Evolutionary conservation across 2,113 vertebrate species (phyloP).

Genomic region (Isichthys henryi): DNA sequence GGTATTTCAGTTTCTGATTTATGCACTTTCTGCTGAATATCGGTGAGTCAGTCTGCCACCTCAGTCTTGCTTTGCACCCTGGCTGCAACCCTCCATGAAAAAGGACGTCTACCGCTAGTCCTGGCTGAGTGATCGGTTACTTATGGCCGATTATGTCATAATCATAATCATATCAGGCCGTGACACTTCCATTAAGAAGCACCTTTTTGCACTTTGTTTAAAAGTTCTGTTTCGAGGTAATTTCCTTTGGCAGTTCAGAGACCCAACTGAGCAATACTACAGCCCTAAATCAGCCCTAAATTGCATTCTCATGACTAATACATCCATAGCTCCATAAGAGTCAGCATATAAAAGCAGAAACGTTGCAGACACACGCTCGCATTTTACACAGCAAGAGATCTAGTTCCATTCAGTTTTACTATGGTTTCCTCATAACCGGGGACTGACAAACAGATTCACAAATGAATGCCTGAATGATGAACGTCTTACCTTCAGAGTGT

Average conservation of each 20-base stretch:
- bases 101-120: neutral
- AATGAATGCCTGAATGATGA: neutral
- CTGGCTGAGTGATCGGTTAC: too few relatives aligned
- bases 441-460: neutral
- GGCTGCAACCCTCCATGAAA: neutral
- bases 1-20: neutral
- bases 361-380: neutral
- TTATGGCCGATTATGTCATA: neutral
- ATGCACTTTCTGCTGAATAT: neutral
- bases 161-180: neutral
- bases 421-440: neutral
- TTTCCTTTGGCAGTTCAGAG: neutral
- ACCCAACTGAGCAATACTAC: neutral
- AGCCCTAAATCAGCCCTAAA: neutral
- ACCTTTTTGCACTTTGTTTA: neutral
- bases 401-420: neutral
- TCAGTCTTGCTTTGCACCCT: neutral
- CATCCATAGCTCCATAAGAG: neutral
- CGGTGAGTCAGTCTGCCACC: neutral
- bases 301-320: neutral
- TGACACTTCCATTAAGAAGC: neutral
- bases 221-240: neutral
- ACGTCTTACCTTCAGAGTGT: slow-evolving; percentile 77
- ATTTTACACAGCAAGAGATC: neutral
- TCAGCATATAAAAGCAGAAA: neutral